Percentiles rank a stretch among this genome's conserved stretches.
Evolutionary conservation across 2,888 invertebrate species (phyloP).

Genomic region (Thalpophila matura): DNA sequence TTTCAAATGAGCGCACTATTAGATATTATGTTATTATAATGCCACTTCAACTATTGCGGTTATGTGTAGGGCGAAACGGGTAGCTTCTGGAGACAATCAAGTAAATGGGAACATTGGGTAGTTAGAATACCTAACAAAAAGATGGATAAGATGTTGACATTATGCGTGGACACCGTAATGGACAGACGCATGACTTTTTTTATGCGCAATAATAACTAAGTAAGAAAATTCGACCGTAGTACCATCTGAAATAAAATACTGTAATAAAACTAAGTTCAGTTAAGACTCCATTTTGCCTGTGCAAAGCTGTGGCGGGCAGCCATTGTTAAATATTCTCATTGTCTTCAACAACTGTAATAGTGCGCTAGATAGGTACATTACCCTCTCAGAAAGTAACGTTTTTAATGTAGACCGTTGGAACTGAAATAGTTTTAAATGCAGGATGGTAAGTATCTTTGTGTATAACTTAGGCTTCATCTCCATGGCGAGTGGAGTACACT

Average conservation of each 20-base stretch:
- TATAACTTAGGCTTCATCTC: constrained; percentile 6
- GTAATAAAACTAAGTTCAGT: constrained; percentile 43
- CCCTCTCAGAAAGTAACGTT: constrained; percentile 39
- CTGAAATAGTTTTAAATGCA: constrained; percentile 27
- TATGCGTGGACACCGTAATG: too few species aligned
- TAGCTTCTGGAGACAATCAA: neutral
- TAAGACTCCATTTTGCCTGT: constrained; percentile 44
- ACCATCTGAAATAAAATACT: constrained; percentile 32
- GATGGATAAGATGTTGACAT: neutral
- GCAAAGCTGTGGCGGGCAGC: constrained; percentile 54
- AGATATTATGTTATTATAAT: neutral
- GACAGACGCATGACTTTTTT: too few species aligned
- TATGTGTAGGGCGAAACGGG: neutral
- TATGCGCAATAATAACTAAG: neutral
- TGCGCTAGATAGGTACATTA: constrained; percentile 45
- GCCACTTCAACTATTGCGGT: neutral
- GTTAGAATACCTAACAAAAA: neutral
- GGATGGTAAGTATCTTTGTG: neutral
- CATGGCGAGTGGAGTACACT: too few species aligned
- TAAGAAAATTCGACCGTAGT: neutral
- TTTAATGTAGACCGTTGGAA: constrained; percentile 32
- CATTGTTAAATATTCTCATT: constrained; percentile 57
- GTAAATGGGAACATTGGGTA: neutral
- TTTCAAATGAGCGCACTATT: neutral
- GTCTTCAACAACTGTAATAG: constrained; percentile 52